These are phyloP conservation scores for Rhagium mordax DNA, from an alignment of 2,888 invertebrate genomes.

Conservation along the genomic window DNA sequence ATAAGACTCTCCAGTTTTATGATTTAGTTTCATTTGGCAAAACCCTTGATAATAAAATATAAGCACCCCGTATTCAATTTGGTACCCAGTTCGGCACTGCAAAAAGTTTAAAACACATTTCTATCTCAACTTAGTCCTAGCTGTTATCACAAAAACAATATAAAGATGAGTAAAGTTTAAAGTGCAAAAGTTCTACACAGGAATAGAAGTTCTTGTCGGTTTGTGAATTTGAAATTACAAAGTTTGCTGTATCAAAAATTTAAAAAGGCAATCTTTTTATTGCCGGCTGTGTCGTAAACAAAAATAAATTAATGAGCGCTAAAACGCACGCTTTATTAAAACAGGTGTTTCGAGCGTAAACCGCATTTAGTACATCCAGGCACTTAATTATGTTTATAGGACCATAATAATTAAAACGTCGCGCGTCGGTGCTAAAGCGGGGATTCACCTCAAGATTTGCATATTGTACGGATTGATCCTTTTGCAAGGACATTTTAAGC, in stretches of 20 bases:
- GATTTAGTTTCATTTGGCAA: no score
- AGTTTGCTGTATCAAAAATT: neutral
- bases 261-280: neutral
- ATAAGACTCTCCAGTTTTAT: no score
- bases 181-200: neutral
- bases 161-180: neutral
- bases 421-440: neutral
- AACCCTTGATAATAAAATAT: no score
- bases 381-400: slow-evolving; percentile 19
- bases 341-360: neutral
- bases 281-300: neutral
- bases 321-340: slow-evolving; percentile 1
- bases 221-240: neutral
- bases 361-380: slow-evolving; percentile 12
- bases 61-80: no score
- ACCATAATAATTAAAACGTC: neutral
- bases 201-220: neutral
- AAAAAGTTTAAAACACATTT: neutral
- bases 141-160: neutral
- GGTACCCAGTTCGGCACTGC: no score
- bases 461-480: neutral
- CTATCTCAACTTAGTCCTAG: neutral
- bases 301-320: slow-evolving; percentile 14
- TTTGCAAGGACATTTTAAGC: no score
- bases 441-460: neutral